phyloP scores from a whole-genome alignment of 2,113 vertebrate genomes.

The Corythoichthys intestinalis region DNA sequence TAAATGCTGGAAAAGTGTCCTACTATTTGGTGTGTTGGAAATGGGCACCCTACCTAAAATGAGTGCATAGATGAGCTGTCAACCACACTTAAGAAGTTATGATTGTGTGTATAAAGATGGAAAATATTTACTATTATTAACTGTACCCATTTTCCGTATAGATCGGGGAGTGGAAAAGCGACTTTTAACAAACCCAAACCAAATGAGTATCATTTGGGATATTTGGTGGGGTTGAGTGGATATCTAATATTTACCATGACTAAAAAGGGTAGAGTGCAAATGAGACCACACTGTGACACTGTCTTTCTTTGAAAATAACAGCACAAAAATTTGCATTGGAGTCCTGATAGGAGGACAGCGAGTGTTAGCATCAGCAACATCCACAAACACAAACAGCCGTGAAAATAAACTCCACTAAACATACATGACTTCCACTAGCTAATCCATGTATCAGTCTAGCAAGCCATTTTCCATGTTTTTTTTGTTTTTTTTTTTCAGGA shows the following conservation, averaged over 20 bases:
- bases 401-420: slow-evolving; percentile 6
- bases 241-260: background rate
- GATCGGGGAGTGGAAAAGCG: too few relatives aligned
- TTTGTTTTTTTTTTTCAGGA: background rate
- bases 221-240: too few relatives aligned
- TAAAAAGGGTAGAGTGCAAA: slow-evolving; percentile 19
- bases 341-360: slow-evolving; percentile 25
- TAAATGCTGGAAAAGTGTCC: too few relatives aligned
- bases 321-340: slow-evolving; percentile 37
- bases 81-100: too few relatives aligned
- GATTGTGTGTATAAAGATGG: too few relatives aligned
- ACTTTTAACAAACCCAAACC: too few relatives aligned
- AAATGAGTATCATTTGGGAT: too few relatives aligned
- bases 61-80: too few relatives aligned
- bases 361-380: slow-evolving; percentile 18
- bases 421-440: slow-evolving; percentile 12
- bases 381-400: slow-evolving; percentile 8
- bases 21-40: too few relatives aligned
- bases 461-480: slow-evolving; percentile 13
- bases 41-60: too few relatives aligned
- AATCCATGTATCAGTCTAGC: slow-evolving; percentile 12
- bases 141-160: too few relatives aligned
- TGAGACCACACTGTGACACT: slow-evolving; percentile 23
- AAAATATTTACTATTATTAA: too few relatives aligned
- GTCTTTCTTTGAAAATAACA: slow-evolving; percentile 27